A percentile compares a stretch with the other conserved stretches of the same genome.
These are phyloP conservation scores for Drosophila quasianomalipes DNA, from an alignment of 2,888 invertebrate species.

Conservation along the genomic window DNA sequence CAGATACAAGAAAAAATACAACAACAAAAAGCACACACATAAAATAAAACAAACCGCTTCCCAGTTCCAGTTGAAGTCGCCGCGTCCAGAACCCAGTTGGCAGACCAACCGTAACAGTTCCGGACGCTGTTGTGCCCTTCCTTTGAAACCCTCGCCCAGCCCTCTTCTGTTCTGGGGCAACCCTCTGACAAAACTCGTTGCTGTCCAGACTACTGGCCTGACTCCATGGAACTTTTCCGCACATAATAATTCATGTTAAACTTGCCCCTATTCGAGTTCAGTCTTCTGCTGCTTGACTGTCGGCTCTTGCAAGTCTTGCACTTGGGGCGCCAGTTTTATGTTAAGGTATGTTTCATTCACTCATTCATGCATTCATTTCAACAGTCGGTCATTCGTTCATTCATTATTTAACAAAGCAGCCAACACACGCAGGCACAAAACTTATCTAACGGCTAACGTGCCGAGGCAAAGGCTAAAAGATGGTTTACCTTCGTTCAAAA, in stretches of 20 bases:
- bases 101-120: conserved; percentile 38
- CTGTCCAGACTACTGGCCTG: conserved; percentile 29
- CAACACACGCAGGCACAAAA: conserved; percentile 41
- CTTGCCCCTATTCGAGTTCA: conserved; percentile 50
- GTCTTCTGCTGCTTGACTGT: conserved; percentile 9
- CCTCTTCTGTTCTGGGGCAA: neutral
- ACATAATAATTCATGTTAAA: conserved; percentile 81
- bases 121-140: conserved; percentile 4
- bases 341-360: conserved; percentile 52
- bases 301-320: conserved; percentile 13
- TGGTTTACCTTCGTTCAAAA: conserved; percentile 20
- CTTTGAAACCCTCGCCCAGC: neutral
- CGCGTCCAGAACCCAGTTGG: conserved; percentile 32
- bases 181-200: neutral
- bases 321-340: conserved; percentile 32
- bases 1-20: conserved; percentile 62
- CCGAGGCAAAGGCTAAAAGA: conserved; percentile 38
- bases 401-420: conserved; percentile 67
- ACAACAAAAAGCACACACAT: conserved; percentile 9
- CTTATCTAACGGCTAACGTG: conserved; percentile 32
- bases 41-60: conserved; percentile 12
- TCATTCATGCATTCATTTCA: conserved; percentile 49
- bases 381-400: conserved; percentile 55
- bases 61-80: conserved; percentile 24
- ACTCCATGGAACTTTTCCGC: conserved; percentile 74